Base-by-base conservation (phyloP, 1,140 invertebrate genomes). In the Varroa destructor region DNA sequence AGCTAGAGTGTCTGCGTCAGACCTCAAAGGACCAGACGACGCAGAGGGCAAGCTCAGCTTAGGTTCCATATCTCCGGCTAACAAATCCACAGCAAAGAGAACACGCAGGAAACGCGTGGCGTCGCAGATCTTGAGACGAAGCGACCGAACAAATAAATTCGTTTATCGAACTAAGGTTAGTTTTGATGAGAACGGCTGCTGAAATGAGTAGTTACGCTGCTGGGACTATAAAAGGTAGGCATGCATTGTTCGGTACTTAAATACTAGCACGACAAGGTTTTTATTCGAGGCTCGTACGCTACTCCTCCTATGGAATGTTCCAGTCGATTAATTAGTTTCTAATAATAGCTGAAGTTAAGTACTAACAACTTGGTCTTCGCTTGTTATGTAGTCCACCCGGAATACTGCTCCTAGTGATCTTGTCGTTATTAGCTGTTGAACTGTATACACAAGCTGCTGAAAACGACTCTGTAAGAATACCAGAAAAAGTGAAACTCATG, bases 341-440 rank as follows among this genome's bases (percentile, higher is more conserved):
- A 43, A 40, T 55, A 73, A n/a, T 43, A 75, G 55, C 73, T 57
- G 61, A 70, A 54, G 73, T 71, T 89, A 90, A 71, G 86, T 85
- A 25, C 87, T 88, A 58, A 93, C 87, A 73, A 85, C 84, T 43
- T 87, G 85, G 67, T 90, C 88, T 77, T 94, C 90, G 79, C 93
- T 90, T 56, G 93, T 84, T 57, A 84, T 85, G 77, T 87, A 89
- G 73, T 87, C 85, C 54, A 84, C 80, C 2, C 86, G 84, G 79
- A 89, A 90, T 55, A 84, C 84, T 5, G 86, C 86, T 14, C 87
- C 85, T 70, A 94, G 88, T 0, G 93, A 77, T 56, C 83, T 84
- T 2, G 86, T 81, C 0, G 90, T 93, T 72, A 94, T 89, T 14
- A 93, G 82, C 78, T 95, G 90, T 77, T 95, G 91, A 1, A 93